A percentile compares a stretch with the other conserved stretches of the same genome.
Evolutionary conservation across 2,888 invertebrate genomes (phyloP).

Genomic region (Gisinianus flammeolus): DNA sequence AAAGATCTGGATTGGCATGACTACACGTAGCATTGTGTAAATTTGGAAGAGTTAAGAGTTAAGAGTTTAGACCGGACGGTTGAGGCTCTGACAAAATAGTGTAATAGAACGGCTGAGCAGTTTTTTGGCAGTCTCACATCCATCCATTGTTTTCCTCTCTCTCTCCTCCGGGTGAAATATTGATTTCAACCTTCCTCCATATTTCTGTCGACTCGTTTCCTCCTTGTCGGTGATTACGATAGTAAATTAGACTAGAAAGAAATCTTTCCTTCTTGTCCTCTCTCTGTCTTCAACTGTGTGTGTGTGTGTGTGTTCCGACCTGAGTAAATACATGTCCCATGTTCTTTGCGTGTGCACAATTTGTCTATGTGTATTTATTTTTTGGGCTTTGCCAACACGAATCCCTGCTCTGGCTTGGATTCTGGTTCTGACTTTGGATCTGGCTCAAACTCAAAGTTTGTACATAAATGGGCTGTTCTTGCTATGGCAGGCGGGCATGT

Average conservation of each 20-base stretch:
- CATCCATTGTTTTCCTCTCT: conserved; percentile 26
- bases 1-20: neutral
- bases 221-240: conserved; percentile 41
- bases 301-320: neutral
- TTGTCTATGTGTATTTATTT: neutral
- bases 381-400: neutral
- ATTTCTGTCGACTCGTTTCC: conserved; percentile 40
- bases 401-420: too few species aligned
- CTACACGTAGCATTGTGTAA: too few species aligned
- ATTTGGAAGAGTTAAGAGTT: neutral
- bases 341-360: neutral
- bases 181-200: conserved; percentile 46
- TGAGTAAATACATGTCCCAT: conserved; percentile 12
- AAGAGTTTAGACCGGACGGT: too few species aligned
- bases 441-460: too few species aligned
- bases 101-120: conserved; percentile 25
- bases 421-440: too few species aligned
- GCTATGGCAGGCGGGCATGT: too few species aligned
- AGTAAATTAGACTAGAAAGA: conserved; percentile 42
- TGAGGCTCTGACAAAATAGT: too few species aligned
- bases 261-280: neutral
- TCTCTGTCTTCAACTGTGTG: neutral
- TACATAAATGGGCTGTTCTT: too few species aligned
- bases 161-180: conserved; percentile 37
- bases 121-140: neutral